Conservation (phyloP, 2,113 vertebrate species). For the Epinephelus lanceolatus region DNA sequence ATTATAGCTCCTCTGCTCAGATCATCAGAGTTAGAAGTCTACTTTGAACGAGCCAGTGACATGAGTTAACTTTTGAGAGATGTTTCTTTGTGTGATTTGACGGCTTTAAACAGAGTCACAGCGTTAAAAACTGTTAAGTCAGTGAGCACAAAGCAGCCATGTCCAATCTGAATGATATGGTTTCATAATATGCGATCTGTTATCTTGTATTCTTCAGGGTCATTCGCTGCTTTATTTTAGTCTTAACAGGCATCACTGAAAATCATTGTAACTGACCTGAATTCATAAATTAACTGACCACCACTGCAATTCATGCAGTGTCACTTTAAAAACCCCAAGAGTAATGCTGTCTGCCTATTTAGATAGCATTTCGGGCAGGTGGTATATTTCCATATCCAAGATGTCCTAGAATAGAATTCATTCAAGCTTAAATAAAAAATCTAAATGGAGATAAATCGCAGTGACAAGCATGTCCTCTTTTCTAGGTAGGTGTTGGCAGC, state of each 20-base stretch:
- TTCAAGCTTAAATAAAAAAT: conserved; percentile 23
- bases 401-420: conserved; percentile 2
- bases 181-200: not conserved
- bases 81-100: not conserved
- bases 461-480: conserved; percentile 34
- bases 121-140: not conserved
- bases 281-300: not conserved
- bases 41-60: conserved; percentile 36
- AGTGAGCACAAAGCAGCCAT: not conserved
- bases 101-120: not conserved
- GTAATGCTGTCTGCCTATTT: conserved; percentile 13
- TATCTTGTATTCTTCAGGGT: not conserved
- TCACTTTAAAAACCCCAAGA: not conserved
- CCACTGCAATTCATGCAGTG: not conserved
- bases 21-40: conserved; percentile 12
- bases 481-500: conserved; percentile 8
- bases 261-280: conserved; percentile 2
- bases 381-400: conserved; percentile 3
- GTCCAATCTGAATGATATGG: not conserved
- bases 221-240: not conserved
- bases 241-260: not conserved
- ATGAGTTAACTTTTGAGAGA: conserved; percentile 1
- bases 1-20: conserved; percentile 13
- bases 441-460: conserved; percentile 35
- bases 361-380: not conserved